A percentile compares a stretch with the other conserved stretches of the same genome.
These are phyloP conservation scores for Diachasmimorpha longicaudata DNA, from an alignment of 1,140 invertebrate genomes.

Conservation along the genomic window DNA sequence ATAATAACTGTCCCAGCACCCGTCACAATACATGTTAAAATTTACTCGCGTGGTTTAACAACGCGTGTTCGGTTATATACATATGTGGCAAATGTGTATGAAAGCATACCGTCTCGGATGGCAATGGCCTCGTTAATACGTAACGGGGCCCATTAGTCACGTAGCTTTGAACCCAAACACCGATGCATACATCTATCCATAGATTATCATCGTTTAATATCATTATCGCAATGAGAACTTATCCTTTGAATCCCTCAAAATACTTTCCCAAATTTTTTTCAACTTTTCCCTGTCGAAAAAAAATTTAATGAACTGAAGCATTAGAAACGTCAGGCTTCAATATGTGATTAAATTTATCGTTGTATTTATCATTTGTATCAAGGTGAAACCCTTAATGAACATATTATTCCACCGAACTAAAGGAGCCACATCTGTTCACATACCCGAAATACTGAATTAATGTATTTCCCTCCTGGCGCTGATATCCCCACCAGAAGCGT, in stretches of 20 bases:
- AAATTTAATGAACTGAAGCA: too few relatives aligned
- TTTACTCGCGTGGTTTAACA: neutral
- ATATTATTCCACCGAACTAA: too few relatives aligned
- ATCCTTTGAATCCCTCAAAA: neutral
- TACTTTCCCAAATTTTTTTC: too few relatives aligned
- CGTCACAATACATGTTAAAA: neutral
- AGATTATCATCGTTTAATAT: neutral
- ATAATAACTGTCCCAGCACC: neutral
- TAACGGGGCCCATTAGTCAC: conserved; percentile 31
- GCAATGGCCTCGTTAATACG: conserved; percentile 35
- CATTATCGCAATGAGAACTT: neutral
- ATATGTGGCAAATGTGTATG: neutral
- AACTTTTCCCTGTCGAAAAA: too few relatives aligned
- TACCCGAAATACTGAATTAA: too few relatives aligned
- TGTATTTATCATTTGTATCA: too few relatives aligned
- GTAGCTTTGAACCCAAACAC: conserved; percentile 21
- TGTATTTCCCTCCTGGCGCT: too few relatives aligned
- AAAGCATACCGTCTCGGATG: conserved; percentile 12
- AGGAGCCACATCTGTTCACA: too few relatives aligned
- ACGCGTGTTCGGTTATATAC: neutral
- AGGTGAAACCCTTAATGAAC: too few relatives aligned
- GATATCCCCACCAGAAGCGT: too few relatives aligned
- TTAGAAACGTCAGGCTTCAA: too few relatives aligned
- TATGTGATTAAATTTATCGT: too few relatives aligned
- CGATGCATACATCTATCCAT: neutral